These are phyloP conservation scores for Acyrthosiphon pisum DNA, from an alignment of 1,140 invertebrate species.

Conservation along the genomic window DNA sequence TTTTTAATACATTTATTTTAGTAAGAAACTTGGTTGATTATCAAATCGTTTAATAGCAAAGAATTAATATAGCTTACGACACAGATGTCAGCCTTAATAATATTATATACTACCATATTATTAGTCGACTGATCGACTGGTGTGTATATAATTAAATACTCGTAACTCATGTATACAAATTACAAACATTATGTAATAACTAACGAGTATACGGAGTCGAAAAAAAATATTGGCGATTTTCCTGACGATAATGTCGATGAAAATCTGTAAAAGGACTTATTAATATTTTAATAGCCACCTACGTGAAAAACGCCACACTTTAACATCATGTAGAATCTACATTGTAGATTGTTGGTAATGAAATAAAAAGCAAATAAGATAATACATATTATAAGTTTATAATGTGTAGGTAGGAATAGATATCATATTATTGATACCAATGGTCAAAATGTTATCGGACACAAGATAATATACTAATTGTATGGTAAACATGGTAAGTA, in stretches of 20 bases:
- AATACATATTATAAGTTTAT: not conserved
- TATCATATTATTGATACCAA: not conserved
- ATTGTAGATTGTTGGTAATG: not conserved
- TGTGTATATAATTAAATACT: slow-evolving; percentile 4
- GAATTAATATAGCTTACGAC: not conserved
- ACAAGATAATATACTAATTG: not conserved
- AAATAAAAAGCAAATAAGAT: not conserved
- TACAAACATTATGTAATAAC: not conserved
- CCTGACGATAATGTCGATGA: not conserved
- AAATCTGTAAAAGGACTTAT: not conserved
- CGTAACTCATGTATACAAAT: not conserved
- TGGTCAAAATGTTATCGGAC: slow-evolving; percentile 3
- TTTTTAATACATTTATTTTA: not conserved
- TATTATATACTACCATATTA: not conserved
- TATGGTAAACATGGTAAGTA: not conserved
- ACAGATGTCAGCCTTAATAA: not conserved
- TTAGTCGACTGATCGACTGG: not conserved
- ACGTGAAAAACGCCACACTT: not conserved
- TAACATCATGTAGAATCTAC: not conserved
- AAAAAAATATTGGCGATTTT: slow-evolving; percentile 29
- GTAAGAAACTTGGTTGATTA: not conserved
- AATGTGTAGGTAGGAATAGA: slow-evolving; percentile 4
- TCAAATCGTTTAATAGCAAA: not conserved
- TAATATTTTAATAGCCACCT: slow-evolving; percentile 1
- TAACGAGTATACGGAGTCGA: not conserved